A percentile compares a stretch with the other conserved stretches of the same genome.
Conservation (phyloP, 2,888 invertebrate species). For the Stenotaenia linearis region DNA sequence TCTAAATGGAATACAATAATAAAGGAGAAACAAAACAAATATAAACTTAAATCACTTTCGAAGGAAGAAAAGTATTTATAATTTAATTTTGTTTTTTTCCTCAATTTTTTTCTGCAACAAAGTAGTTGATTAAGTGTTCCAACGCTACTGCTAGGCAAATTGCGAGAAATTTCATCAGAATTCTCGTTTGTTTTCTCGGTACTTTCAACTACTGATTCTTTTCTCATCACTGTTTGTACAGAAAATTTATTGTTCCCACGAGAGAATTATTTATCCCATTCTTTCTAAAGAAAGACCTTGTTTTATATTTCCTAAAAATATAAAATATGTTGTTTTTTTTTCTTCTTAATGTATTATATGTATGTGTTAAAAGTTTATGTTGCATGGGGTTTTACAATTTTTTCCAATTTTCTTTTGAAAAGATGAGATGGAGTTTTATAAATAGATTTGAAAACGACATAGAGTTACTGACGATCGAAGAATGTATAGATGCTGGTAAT, state of each 20-base stretch:
- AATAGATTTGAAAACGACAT: background rate
- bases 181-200: constrained; percentile 1
- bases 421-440: background rate
- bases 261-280: too few species aligned
- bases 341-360: too few species aligned
- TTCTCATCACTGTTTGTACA: background rate
- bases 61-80: background rate
- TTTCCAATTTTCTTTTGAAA: background rate
- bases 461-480: constrained; percentile 6
- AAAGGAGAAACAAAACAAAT: background rate
- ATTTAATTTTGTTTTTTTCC: background rate
- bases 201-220: background rate
- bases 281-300: too few species aligned
- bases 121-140: constrained; percentile 1
- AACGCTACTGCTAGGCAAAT: constrained; percentile 1
- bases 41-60: background rate
- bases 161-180: background rate
- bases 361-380: too few species aligned
- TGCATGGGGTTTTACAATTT: background rate
- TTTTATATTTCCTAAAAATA: too few species aligned
- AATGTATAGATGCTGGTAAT: background rate
- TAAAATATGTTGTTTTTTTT: too few species aligned
- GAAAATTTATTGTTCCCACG: background rate
- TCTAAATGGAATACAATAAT: background rate
- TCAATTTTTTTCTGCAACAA: background rate